phyloP scores from a whole-genome alignment of 2,888 invertebrate genomes.

The Epinotia bilunana region DNA sequence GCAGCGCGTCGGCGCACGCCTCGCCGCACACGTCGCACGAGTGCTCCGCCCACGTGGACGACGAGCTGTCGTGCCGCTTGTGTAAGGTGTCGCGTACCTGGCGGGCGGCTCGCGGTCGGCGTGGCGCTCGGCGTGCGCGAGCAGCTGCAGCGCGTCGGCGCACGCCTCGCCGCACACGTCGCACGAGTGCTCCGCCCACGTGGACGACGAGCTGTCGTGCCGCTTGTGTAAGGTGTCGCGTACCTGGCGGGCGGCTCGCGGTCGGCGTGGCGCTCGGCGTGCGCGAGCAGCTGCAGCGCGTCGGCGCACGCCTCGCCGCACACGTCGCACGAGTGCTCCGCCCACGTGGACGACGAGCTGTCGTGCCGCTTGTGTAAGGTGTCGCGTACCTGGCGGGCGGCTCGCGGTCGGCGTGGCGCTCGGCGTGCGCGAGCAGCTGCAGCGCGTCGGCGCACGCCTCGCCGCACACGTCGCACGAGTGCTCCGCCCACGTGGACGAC shows the following conservation, averaged over 20 bases:
- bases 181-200: constrained; percentile 87
- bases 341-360: constrained; percentile 72
- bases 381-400: constrained; percentile 64
- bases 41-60: constrained; percentile 83
- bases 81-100: constrained; percentile 60
- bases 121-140: constrained; percentile 92
- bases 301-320: constrained; percentile 92
- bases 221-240: constrained; percentile 67
- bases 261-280: constrained; percentile 90
- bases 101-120: constrained; percentile 85
- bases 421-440: constrained; percentile 91
- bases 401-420: constrained; percentile 89
- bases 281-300: constrained; percentile 90
- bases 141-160: constrained; percentile 89
- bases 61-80: constrained; percentile 71
- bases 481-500: constrained; percentile 80
- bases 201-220: constrained; percentile 68
- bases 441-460: constrained; percentile 90
- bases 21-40: constrained; percentile 92
- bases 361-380: constrained; percentile 76
- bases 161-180: constrained; percentile 92
- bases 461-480: constrained; percentile 92
- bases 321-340: constrained; percentile 89
- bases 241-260: constrained; percentile 81
- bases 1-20: constrained; percentile 89